Conservation (phyloP, 2,113 vertebrate genomes). For the Pomatorhinus ruficollis region DNA sequence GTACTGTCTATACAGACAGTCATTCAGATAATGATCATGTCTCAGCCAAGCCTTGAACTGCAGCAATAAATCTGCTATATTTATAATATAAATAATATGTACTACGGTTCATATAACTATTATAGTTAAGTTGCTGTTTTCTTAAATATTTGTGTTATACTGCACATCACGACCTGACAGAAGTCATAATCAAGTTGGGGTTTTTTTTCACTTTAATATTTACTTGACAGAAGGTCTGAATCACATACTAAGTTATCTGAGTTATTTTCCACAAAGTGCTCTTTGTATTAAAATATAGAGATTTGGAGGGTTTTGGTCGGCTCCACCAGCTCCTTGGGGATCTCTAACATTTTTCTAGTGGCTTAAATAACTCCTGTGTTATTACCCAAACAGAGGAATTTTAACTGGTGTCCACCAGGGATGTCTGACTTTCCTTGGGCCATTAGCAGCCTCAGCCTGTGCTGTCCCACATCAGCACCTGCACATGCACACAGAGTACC, state of each 20-base stretch:
- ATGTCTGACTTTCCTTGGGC: not conserved
- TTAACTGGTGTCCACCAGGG: not conserved
- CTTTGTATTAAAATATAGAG: not conserved
- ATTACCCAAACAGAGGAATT: not conserved
- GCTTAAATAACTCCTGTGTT: not conserved
- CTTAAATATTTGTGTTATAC: not conserved
- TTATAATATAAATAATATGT: no score
- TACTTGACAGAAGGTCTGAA: not conserved
- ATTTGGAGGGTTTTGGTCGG: not conserved
- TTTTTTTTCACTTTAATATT: not conserved
- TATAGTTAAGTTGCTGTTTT: not conserved
- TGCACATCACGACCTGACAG: not conserved
- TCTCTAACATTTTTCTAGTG: not conserved
- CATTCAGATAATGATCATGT: not conserved
- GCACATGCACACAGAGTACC: not conserved
- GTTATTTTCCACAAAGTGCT: not conserved
- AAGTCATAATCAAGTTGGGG: not conserved
- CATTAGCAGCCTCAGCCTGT: accelerated
- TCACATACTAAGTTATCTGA: not conserved
- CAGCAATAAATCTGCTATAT: not conserved
- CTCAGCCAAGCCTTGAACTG: not conserved
- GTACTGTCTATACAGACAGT: not conserved
- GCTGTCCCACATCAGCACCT: accelerated
- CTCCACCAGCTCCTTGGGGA: not conserved
- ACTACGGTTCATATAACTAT: not conserved